Conservation (phyloP, 2,113 vertebrate species). For the Campylomormyrus tamandua region DNA sequence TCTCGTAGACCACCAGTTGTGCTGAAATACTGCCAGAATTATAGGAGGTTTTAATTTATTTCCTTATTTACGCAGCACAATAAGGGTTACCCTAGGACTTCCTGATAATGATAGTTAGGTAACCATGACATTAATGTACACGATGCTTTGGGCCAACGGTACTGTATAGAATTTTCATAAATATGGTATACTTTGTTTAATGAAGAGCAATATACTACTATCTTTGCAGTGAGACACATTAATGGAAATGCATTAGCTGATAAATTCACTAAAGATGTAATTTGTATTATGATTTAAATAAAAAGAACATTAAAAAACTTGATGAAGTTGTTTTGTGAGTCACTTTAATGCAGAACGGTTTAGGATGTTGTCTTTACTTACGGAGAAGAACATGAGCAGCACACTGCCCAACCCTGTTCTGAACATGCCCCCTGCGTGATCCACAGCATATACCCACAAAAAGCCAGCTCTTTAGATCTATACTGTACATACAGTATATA, state of each 20-base stretch:
- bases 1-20: slow-evolving; percentile 55
- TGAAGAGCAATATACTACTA: not conserved
- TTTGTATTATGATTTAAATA: not conserved
- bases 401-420: not conserved
- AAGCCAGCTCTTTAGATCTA: not conserved
- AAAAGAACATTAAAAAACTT: not conserved
- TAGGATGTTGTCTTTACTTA: not conserved
- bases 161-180: slow-evolving; percentile 26
- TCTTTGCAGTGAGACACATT: not conserved
- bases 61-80: slow-evolving; percentile 48
- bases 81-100: slow-evolving; percentile 49
- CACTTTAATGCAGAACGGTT: not conserved
- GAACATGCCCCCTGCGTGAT: not conserved
- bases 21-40: slow-evolving; percentile 50
- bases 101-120: slow-evolving; percentile 43
- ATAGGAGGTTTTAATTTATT: slow-evolving; percentile 49
- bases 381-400: not conserved
- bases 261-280: not conserved
- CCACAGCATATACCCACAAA: not conserved
- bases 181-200: not conserved
- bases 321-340: slow-evolving; percentile 2
- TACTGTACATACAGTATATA: not conserved
- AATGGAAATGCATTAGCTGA: not conserved
- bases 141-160: slow-evolving; percentile 36
- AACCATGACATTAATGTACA: slow-evolving; percentile 45